Evolutionary conservation across 2,888 invertebrate genomes (phyloP).

Genomic region (Sericinus montela): DNA sequence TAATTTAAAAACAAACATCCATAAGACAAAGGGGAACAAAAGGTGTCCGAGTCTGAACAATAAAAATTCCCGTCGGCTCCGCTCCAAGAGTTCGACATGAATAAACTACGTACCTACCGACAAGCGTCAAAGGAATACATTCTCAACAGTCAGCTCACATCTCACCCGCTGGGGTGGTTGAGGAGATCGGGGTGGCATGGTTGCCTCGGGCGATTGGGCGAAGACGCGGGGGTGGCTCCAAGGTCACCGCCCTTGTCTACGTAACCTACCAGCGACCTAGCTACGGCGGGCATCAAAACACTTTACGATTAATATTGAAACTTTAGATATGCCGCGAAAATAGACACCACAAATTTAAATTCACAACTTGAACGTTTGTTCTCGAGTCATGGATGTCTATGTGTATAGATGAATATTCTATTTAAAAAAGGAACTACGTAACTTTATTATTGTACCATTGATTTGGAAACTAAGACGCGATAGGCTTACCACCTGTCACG

Average conservation of each 20-base stretch:
- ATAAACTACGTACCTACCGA: conserved; percentile 12
- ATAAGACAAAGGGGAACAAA: conserved; percentile 4
- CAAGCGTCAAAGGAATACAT: conserved; percentile 51
- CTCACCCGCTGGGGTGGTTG: conserved; percentile 37
- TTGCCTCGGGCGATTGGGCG: conserved; percentile 19
- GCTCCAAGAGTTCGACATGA: conserved; percentile 10
- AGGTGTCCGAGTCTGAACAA: conserved; percentile 17
- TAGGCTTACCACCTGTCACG: no score
- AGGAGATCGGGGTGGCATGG: conserved; percentile 8
- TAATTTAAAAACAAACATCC: conserved; percentile 10
- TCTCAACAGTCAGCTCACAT: conserved; percentile 66
- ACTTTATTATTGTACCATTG: no score
- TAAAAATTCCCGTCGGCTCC: conserved; percentile 15
- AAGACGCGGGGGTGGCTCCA: conserved; percentile 38
- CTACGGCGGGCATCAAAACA: conserved; percentile 49
- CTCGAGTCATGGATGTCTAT: no score
- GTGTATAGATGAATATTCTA: no score
- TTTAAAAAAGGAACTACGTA: no score
- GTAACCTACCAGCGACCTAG: conserved; percentile 64
- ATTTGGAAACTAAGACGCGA: no score
- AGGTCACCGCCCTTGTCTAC: conserved; percentile 72
- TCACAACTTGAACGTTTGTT: no score
- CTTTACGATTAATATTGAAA: conserved; percentile 59
- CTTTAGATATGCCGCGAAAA: conserved; percentile 1
- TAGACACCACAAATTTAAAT: not conserved